Evolutionary conservation across 2,888 invertebrate species (phyloP), one percentile per base, ranked within the genome.

Genomic region (Ephialtes manifestator): DNA sequence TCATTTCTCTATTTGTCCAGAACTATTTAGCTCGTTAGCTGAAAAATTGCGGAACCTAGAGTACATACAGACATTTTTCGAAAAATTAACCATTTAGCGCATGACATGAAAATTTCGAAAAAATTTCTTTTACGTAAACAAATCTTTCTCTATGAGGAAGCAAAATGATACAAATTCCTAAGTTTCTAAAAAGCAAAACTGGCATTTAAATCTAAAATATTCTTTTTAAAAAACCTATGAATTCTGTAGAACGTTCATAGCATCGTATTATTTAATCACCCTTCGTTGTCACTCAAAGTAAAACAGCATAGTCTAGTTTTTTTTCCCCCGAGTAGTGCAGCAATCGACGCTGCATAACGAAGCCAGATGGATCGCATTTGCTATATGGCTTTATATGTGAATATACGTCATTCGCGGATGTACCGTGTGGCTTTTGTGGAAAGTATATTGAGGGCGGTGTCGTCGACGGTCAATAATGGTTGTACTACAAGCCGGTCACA

Each of bases 391-490:
- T 74, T n/a, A 15, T n/a, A 15, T 35, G 11, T 31, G 58, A 43
- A 28, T 28, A n/a, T 43, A 55, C 18, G 55, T 5, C 63, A 18
- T 63, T 63, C 5, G 53, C 20, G 15, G n/a, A 51, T 39, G 51
- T 18, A 58, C 15, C 18, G 46, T 28, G 53, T 4, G 53, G 51
- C 60, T 71, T 63, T 71, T 79, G 65, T 39, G 55, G 63, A 28
- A 20, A 58, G 20, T 18, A 46, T 46, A 24, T 51, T 20, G 24
- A 60, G 67, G 20, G 13, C 55, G 53, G 3, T 55, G 55, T 31
- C 20, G 72, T 55, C 48, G 53, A 55, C 80, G 70, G 83, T 85
- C 83, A 83, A 86, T 86, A 86, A 86, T 81, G 28, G 51, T 77
- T 48, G 35, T n/a, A 67, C 53, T 43, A 11, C 82, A 82, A 82